Conservation (phyloP, 2,797 vertebrate species). For the Oreonectes daqikongensis region DNA sequence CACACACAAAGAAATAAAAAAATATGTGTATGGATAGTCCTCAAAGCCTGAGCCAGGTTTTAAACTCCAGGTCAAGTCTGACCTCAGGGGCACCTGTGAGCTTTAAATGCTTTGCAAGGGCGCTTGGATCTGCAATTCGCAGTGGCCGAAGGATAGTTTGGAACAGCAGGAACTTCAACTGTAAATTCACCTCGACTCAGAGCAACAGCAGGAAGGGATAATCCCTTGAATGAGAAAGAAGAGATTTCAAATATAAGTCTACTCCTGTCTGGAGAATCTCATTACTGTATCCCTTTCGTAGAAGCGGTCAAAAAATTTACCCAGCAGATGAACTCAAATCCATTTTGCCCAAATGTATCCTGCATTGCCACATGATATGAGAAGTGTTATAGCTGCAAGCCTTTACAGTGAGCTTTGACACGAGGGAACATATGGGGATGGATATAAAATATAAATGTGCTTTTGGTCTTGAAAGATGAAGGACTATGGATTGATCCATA, state of each 20-base stretch:
- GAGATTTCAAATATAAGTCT: constrained; percentile 31
- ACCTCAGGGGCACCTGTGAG: constrained; percentile 6
- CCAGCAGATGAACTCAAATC: constrained; percentile 7
- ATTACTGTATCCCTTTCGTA: constrained; percentile 24
- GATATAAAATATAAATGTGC: background rate
- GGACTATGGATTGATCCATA: background rate
- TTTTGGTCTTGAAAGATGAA: background rate
- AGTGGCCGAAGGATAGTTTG: background rate
- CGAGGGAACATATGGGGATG: background rate
- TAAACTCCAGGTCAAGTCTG: background rate
- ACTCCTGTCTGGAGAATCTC: constrained; percentile 28
- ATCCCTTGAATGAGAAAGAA: constrained; percentile 18
- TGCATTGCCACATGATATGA: background rate
- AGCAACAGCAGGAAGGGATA: constrained; percentile 22
- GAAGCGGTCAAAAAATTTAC: constrained; percentile 4
- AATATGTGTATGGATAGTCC: background rate
- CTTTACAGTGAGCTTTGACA: background rate
- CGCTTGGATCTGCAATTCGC: constrained; percentile 1
- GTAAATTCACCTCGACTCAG: constrained; percentile 31
- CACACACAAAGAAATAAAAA: background rate
- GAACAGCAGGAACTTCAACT: constrained; percentile 16
- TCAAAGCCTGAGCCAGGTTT: background rate
- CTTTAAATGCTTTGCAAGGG: constrained; percentile 7
- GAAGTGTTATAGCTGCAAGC: background rate
- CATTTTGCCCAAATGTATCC: background rate